These are phyloP conservation scores for Cromileptes altivelis DNA, from an alignment of 2,113 vertebrate species.

Conservation along the genomic window DNA sequence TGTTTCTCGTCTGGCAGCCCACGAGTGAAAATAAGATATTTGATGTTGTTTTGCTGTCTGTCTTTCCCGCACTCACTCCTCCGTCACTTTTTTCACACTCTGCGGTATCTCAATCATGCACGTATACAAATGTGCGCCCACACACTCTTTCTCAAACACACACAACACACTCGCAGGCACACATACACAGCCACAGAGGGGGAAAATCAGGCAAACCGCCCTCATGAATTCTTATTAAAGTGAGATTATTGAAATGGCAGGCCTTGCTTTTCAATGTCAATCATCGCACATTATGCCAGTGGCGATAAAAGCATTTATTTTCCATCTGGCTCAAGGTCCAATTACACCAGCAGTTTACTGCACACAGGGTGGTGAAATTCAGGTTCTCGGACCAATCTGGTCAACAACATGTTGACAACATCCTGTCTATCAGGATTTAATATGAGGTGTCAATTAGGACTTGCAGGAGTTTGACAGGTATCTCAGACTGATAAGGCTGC, in stretches of 20 bases:
- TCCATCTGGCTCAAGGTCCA: constrained; percentile 52
- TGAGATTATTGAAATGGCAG: constrained; percentile 68
- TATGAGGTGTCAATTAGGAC: constrained; percentile 46
- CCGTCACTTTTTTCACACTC: constrained; percentile 29
- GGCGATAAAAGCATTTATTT: constrained; percentile 57
- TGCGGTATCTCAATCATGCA: constrained; percentile 35
- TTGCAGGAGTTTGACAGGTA: constrained; percentile 28
- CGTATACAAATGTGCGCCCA: constrained; percentile 50
- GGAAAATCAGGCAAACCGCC: constrained; percentile 58
- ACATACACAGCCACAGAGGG: constrained; percentile 28
- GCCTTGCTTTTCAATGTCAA: constrained; percentile 66
- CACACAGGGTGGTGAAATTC: constrained; percentile 16
- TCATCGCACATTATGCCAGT: constrained; percentile 61
- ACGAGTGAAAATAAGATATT: constrained; percentile 55
- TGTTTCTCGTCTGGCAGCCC: constrained; percentile 30
- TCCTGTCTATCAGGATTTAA: constrained; percentile 55
- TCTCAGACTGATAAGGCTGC: constrained; percentile 19
- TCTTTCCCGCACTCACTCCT: constrained; percentile 51
- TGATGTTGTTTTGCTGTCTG: constrained; percentile 57
- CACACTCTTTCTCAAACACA: constrained; percentile 25
- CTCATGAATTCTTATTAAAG: constrained; percentile 72
- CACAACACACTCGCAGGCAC: constrained; percentile 6
- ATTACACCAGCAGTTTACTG: constrained; percentile 59
- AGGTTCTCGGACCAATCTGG: constrained; percentile 36
- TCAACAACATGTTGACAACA: constrained; percentile 32